phyloP scores from a whole-genome alignment of 2,888 invertebrate species.

The Peribatodes rhomboidaria region DNA sequence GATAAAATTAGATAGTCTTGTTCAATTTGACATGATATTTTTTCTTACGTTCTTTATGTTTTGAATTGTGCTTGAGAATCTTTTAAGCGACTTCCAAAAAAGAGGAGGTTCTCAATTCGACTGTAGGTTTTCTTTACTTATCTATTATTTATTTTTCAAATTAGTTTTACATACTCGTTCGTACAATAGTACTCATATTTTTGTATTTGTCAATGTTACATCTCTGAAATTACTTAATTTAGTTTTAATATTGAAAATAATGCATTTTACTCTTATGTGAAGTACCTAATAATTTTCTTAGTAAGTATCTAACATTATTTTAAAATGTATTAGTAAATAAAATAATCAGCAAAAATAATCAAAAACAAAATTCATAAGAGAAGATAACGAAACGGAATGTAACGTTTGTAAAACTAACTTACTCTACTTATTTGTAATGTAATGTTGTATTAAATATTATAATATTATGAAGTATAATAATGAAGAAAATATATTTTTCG shows the following conservation, averaged over 20 bases:
- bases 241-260: background rate
- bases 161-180: background rate
- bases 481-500: constrained; percentile 40
- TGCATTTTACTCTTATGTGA: constrained; percentile 4
- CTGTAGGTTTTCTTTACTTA: too few species aligned
- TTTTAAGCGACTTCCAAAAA: too few species aligned
- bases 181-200: background rate
- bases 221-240: background rate
- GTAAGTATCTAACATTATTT: background rate
- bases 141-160: background rate
- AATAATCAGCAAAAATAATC: background rate
- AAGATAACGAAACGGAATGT: constrained; percentile 18
- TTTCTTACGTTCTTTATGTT: background rate
- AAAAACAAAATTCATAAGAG: constrained; percentile 2
- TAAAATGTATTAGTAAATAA: background rate
- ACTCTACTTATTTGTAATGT: constrained; percentile 29
- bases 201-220: background rate
- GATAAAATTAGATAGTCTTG: too few species aligned
- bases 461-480: constrained; percentile 23
- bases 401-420: constrained; percentile 29
- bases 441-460: constrained; percentile 36
- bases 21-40: too few species aligned
- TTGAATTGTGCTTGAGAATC: background rate
- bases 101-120: too few species aligned
- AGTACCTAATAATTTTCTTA: background rate